Evolutionary conservation across 1,140 invertebrate genomes (phyloP), one percentile per base, ranked within the genome.

Genomic region (Leptopilina clavipes): DNA sequence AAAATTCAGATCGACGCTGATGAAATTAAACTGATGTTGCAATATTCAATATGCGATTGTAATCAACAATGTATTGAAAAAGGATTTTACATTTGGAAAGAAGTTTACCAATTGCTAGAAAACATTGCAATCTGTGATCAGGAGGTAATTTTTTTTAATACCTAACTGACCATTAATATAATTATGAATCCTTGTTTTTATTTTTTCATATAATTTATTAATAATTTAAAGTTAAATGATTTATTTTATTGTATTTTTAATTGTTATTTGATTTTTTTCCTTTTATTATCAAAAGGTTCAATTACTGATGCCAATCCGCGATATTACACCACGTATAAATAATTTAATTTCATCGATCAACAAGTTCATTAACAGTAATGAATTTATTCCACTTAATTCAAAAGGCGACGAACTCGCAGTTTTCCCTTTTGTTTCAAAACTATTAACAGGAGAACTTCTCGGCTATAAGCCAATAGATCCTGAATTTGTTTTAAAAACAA

Each of bases 371-470:
- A 71, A 70, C 0, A 77, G 11, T 11, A 70, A 72, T 11, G 76
- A 81, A 74, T 71, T 87, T 45, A 70, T 85, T 40, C 73, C 78
- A 10, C 59, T 43, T 31, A 73, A 77, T 6, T 71, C 59, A n/a
- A 44, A 48, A 9, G 59, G 70, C 44, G 59, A 74, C 19, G 73
- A 84, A 22, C 52, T 83, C 10, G 54, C 71, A 12, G 77, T 75
- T 37, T 86, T 87, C 40, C 14, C 75, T n/a, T 70, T 79, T 37
- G 74, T 87, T 3, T 48, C 65, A 0, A 80, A 83, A 54, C 71
- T 87, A 25, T 72, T 87, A 8, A 87, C 86, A 8, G 86, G 84
- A 9, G 86, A 87, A 75, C 75, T 87, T 12, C 52, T 86, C 19
- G 84, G 79, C 14, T 48, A 83, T 11, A 79, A 86, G 43, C 25